Evolutionary conservation across 1,140 invertebrate species (phyloP), one percentile per base, ranked within the genome.

Genomic region (Anoplolepis gracilipes): DNA sequence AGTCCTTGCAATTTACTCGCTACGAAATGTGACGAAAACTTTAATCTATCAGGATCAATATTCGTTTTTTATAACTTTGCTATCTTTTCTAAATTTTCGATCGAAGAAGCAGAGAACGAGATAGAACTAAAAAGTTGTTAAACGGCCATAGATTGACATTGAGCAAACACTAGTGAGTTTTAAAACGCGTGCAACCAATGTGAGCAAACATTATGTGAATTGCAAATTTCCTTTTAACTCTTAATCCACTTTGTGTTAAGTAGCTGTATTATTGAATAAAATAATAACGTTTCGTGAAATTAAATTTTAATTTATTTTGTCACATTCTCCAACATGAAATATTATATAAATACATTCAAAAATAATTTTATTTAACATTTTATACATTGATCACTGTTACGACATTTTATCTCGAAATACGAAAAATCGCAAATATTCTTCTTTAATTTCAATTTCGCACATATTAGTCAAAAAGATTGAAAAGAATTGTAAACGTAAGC

Each of bases 1-100:
- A n/a, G 19, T 70, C 11, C 36, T 72, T 67, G 49, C 49, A 72
- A 70, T 72, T 81, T 42, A 59, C 33, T 81, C 19, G 25, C 22
- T 30, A 30, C 67, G 46, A 79, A 69, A 72, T 25, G 46, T 19
- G 13, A 46, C 33, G 49, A 39, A 19, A 55, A 70, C 49, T 70
- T 70, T 42, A 19, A 81, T 81, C 53, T 57, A 2, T 30, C 30
- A 33, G 22, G n/a, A 67, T 69, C 62, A n/a, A 53, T 67, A 46
- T 77, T 67, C 28, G 16, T 61, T 57, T 33, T n/a, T 49, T 25
- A 13, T 25, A 55, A 0, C 16, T 70, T 57, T 8, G 19, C 19
- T 30, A 8, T 36, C 11, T 69, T 22, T 7, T 16, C 10, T 25
- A 25, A 6, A 13, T 46, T 25, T 25, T 46, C 65, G 10, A 67